Conservation (phyloP, 2,113 vertebrate genomes). For the Labrus mixtus region DNA sequence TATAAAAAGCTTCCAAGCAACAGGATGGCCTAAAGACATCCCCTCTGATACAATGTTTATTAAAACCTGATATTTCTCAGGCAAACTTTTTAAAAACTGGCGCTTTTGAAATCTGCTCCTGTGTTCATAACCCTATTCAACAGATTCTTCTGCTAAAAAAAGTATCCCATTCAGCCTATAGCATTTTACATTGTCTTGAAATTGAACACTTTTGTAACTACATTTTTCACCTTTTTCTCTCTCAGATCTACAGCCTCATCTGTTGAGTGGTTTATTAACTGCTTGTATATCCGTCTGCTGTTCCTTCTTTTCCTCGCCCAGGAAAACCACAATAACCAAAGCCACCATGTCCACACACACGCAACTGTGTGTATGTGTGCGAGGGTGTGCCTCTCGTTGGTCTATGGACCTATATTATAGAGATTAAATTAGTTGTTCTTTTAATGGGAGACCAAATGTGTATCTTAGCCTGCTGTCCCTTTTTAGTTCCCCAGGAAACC, state of each 20-base stretch:
- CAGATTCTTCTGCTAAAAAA: not conserved
- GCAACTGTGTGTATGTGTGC: not conserved
- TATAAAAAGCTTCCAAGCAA: not conserved
- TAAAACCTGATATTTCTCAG: not conserved
- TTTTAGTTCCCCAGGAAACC: too few relatives aligned
- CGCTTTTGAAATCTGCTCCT: not conserved
- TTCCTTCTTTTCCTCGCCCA: not conserved
- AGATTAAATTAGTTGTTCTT: not conserved
- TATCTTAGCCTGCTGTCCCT: too few relatives aligned
- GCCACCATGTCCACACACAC: not conserved
- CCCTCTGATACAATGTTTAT: not conserved
- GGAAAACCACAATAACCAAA: not conserved
- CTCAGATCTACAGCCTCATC: not conserved
- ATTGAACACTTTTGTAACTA: not conserved
- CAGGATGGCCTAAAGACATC: not conserved
- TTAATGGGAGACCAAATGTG: too few relatives aligned
- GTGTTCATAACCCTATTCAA: not conserved
- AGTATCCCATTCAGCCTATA: not conserved
- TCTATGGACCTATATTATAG: not conserved
- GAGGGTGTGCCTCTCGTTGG: too few relatives aligned
- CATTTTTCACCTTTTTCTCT: not conserved
- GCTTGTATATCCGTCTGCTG: not conserved
- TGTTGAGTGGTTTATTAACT: not conserved
- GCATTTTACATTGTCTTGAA: not conserved
- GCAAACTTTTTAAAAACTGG: not conserved